Conservation (phyloP, 2,888 invertebrate species). For the Tethea ocularis region DNA sequence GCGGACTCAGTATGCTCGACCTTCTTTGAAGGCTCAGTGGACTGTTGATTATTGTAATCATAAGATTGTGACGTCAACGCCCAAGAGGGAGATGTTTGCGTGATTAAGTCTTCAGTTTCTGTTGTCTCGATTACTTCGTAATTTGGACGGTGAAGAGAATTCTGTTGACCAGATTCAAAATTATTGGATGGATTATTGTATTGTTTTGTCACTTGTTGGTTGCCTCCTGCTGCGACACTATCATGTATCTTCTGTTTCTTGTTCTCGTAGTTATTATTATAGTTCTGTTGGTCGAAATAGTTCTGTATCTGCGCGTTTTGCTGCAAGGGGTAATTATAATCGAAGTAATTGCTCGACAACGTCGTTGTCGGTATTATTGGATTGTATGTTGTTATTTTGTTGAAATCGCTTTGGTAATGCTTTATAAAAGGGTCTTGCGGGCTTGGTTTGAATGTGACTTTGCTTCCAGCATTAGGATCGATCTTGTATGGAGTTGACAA, state of each 20-base stretch:
- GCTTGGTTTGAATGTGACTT: constrained; percentile 71
- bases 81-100: constrained; percentile 60
- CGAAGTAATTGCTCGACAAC: constrained; percentile 54
- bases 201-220: constrained; percentile 63
- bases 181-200: constrained; percentile 55
- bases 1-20: constrained; percentile 45
- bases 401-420: constrained; percentile 56
- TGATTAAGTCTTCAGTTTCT: constrained; percentile 59
- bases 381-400: constrained; percentile 72
- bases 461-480: constrained; percentile 64
- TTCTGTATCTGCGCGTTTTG: constrained; percentile 63
- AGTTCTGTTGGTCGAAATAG: constrained; percentile 54
- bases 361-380: constrained; percentile 61
- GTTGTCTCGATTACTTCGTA: constrained; percentile 77
- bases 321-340: constrained; percentile 53
- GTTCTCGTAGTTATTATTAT: constrained; percentile 54
- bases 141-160: constrained; percentile 53
- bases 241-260: constrained; percentile 67
- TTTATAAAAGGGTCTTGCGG: constrained; percentile 76
- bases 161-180: constrained; percentile 40
- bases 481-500: constrained; percentile 61
- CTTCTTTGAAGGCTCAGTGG: constrained; percentile 54
- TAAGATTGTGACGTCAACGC: constrained; percentile 59
- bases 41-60: constrained; percentile 48
- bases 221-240: constrained; percentile 61